phyloP scores from a whole-genome alignment of 37 sponge, comb jelly and placozoan species.

The Spongilla lacustris region DNA sequence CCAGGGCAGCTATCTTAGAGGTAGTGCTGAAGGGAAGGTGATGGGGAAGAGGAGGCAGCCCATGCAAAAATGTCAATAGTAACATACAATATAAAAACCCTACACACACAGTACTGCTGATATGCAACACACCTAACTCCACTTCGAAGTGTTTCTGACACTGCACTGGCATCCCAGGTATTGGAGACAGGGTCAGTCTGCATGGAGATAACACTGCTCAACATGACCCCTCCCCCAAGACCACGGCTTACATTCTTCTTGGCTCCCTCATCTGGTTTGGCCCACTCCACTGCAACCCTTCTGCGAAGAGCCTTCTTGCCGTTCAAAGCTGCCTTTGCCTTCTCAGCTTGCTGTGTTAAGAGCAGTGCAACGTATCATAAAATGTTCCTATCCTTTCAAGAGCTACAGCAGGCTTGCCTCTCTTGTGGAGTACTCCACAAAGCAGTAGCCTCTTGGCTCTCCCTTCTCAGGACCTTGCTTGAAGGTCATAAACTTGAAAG shows the following conservation, averaged over 20 bases:
- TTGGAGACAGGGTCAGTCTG: conserved; percentile 51
- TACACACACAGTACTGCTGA: neutral
- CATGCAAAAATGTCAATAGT: no score
- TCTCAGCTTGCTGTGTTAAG: conserved; percentile 90
- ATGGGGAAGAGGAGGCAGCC: no score
- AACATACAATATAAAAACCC: no score
- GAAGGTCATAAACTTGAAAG: conserved; percentile 59
- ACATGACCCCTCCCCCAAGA: neutral
- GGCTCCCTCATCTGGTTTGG: conserved; percentile 49
- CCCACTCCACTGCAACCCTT: conserved; percentile 81
- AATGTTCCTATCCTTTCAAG: no score
- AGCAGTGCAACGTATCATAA: no score
- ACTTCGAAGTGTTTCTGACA: conserved; percentile 58
- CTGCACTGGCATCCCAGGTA: conserved; percentile 74
- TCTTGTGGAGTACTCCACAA: conserved; percentile 77
- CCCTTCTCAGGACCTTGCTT: conserved; percentile 43
- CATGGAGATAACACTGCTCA: neutral
- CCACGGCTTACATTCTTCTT: conserved; percentile 47
- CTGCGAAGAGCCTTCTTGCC: conserved; percentile 78
- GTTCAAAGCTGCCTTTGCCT: conserved; percentile 46
- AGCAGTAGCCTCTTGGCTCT: conserved; percentile 79
- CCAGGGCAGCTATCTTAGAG: conserved; percentile 85
- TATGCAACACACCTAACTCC: conserved; percentile 42
- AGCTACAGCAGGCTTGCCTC: conserved; percentile 34
- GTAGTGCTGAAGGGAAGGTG: conserved; percentile 51